Base-by-base conservation (phyloP, 2,797 vertebrate species). In the Emydoidea blandingii region DNA sequence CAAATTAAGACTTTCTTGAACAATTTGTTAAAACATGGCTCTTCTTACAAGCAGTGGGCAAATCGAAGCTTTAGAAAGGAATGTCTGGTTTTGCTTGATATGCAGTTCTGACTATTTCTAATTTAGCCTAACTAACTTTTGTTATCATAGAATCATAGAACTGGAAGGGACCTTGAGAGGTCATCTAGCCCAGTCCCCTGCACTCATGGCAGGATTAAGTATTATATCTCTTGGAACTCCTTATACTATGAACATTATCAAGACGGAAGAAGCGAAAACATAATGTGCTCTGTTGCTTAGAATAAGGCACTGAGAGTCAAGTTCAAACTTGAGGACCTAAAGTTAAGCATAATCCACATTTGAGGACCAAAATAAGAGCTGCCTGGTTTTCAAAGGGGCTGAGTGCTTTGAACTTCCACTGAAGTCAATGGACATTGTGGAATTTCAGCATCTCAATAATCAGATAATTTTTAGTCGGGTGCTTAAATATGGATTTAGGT, bases 1-100 rank as follows among this genome's bases (percentile, higher is more conserved):
- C 80, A 86, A 91, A 94, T 78, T 95, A 94, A 91, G 56, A 87
- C 88, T 65, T 59, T 79, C 31, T 95, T 84, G 82, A 91, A 85
- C 68, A 95, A 94, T 92, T 90, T 78, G 81, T 21, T 59, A 49
- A 95, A 95, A 94, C 83, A 93, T 0, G 1, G 47, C 94, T 96
- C 34, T 53, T 94, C 8, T 5, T 9, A 57, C 52, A 83, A 87
- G 57, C 65, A 85, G 84, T 91, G 54, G 89, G 82, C 89, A 97
- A 92, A 74, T 19, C 34, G 89, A 81, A 94, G 91, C 27, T 86
- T 82, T 65, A 72, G 91, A 97, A 94, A 5, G 2, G 2, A 86
- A 50, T 85, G 79, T 56, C 76, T 25, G 52, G 87, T 86, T 90
- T 72, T 74, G n/a, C 41, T 78, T 68, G 23, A 81, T 81, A 76